Evolutionary conservation across 2,888 invertebrate species (phyloP), one percentile per base, ranked within the genome.

Genomic region (Aproaerema taeniolella): DNA sequence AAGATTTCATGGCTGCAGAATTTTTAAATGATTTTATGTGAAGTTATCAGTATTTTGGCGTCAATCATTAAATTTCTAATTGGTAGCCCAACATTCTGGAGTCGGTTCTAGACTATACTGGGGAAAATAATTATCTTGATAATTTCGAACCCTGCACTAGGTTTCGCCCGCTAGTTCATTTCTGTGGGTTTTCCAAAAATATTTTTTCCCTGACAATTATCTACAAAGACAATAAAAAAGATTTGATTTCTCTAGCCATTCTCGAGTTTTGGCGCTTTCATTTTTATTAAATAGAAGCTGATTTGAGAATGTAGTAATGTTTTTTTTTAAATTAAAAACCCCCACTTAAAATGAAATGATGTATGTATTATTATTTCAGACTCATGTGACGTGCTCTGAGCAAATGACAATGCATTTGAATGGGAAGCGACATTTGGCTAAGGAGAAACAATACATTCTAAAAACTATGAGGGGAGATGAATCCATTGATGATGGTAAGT

Each of bases 391-490:
- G 0, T 89, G 88, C 52, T 67, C 87, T 17, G 89, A 89, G 42
- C 90, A 91, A 62, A 77, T 91, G 67, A 88, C 88, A 1, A 82
- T 80, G 61, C 91, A 91, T 62, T 63, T 88, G 48, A 88, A 87
- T 40, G 91, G 89, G 17, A 88, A 87, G 45, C 87, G 77, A 41
- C 91, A 91, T 67, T 75, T 87, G 34, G 62, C 79, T 24, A 88
- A 88, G 54, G 80, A 89, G 49, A 88, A 86, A 53, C 65, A 65
- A 2, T 66, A 79, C 44, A 85, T 85, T 24, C 58, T 81, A 15
- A 61, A 62, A 17, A 73, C 80, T 59, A 80, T 80, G 78, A 69
- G 67, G 49, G 65, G 65, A 1, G 58, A 37, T 9, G 16, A 28
- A 8, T 8, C 20, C 8, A 20, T 6, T 6, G 20, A 20, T 6